Conservation (phyloP, 1,140 invertebrate genomes). For the Ips nitidus region DNA sequence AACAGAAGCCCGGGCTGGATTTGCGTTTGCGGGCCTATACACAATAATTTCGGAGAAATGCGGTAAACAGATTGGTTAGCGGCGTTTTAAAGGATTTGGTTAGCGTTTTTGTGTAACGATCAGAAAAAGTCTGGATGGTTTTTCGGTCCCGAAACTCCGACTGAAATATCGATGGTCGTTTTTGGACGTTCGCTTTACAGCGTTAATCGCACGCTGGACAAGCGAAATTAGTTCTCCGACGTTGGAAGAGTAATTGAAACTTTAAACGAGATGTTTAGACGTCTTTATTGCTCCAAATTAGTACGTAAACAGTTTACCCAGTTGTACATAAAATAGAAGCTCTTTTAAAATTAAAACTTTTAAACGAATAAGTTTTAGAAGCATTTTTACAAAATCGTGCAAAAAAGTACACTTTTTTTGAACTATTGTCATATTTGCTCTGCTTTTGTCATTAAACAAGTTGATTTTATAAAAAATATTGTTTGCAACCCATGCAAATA, state of each 20-base stretch:
- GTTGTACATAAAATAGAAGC: too few species aligned
- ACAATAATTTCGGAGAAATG: neutral
- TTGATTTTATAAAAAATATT: too few species aligned
- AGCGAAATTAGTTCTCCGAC: slow-evolving; percentile 1
- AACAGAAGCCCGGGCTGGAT: slow-evolving; percentile 13
- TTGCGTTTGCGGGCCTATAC: neutral
- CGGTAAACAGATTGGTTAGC: neutral
- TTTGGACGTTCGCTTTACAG: neutral
- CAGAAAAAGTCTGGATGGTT: neutral
- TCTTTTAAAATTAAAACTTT: too few species aligned
- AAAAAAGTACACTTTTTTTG: too few species aligned
- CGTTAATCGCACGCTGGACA: neutral
- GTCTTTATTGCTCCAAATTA: neutral
- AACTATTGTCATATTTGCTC: too few species aligned
- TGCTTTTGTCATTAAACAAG: too few species aligned
- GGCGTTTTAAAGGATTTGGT: neutral
- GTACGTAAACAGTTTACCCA: neutral
- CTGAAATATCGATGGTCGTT: neutral
- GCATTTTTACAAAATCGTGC: too few species aligned
- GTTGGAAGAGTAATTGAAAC: neutral
- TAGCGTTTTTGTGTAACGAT: neutral
- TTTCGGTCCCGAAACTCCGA: neutral
- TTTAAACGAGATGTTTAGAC: neutral
- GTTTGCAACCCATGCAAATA: too few species aligned
- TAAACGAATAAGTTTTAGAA: too few species aligned